phyloP scores from a whole-genome alignment of 53 echinoderm and acorn worm genomes.

The Actinopyga echinites region DNA sequence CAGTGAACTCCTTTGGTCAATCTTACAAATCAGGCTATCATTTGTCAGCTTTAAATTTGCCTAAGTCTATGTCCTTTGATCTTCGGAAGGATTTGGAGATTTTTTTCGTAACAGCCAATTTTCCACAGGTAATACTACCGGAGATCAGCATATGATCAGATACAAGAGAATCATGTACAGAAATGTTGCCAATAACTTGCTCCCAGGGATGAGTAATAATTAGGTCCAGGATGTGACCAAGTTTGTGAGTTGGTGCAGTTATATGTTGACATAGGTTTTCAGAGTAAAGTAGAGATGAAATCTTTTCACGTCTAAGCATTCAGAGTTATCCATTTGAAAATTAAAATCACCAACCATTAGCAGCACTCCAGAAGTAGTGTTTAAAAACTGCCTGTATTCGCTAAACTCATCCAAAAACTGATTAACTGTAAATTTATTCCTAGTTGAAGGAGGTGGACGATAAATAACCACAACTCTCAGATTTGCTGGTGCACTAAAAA shows the following conservation, averaged over 20 bases:
- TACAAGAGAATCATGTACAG: neutral
- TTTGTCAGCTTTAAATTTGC: neutral
- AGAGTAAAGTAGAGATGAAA: neutral
- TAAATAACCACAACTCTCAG: neutral
- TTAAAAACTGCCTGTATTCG: neutral
- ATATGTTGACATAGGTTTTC: constrained; percentile 7
- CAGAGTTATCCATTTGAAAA: no score
- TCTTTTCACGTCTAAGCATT: no score
- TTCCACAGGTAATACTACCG: neutral
- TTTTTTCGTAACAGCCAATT: neutral
- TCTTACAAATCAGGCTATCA: no score
- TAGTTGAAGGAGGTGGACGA: constrained; percentile 5
- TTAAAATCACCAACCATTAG: neutral
- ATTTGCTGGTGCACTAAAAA: neutral
- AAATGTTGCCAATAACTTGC: neutral
- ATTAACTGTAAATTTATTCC: neutral
- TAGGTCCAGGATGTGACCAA: constrained; percentile 4
- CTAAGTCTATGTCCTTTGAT: neutral
- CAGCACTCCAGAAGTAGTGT: neutral
- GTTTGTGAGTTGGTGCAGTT: neutral
- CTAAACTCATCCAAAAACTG: constrained; percentile 4
- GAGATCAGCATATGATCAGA: no score
- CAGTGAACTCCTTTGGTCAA: neutral
- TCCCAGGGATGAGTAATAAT: no score
- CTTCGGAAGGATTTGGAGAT: neutral